A percentile compares a stretch with the other conserved stretches of the same genome.
Conservation (phyloP, 2,888 invertebrate species). For the Gonocerus acuteangulatus region DNA sequence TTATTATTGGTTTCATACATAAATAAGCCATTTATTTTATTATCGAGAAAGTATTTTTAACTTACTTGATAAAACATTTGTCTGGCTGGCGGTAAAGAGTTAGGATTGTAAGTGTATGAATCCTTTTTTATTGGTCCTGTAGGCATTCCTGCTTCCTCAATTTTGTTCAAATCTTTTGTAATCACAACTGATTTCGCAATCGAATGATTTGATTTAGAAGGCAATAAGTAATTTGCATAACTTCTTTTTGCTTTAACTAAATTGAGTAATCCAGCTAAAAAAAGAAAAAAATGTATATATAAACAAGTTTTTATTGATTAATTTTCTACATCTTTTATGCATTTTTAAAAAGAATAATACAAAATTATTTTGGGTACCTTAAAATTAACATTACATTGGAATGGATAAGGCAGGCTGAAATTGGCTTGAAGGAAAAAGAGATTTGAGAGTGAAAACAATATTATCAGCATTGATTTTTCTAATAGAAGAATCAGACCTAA, state of each 20-base stretch:
- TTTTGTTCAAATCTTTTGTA: slow-evolving; percentile 36
- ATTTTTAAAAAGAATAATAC: too few species aligned
- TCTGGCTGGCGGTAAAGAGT: slow-evolving; percentile 66
- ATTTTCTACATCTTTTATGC: too few species aligned
- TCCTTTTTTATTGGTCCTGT: slow-evolving; percentile 45
- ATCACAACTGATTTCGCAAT: slow-evolving; percentile 39
- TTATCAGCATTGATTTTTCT: too few species aligned
- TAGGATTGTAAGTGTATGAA: slow-evolving; percentile 58
- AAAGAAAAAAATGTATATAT: slow-evolving; percentile 22
- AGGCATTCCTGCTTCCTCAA: slow-evolving; percentile 37
- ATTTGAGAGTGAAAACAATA: too few species aligned
- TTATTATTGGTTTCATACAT: too few species aligned
- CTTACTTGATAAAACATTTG: slow-evolving; percentile 83
- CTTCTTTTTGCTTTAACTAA: slow-evolving; percentile 49
- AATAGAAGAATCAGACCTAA: too few species aligned
- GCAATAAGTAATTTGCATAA: slow-evolving; percentile 46
- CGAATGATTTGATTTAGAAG: slow-evolving; percentile 42
- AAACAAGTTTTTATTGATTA: slow-evolving; percentile 11
- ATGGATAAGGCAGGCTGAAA: too few species aligned
- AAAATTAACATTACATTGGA: too few species aligned
- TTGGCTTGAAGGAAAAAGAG: too few species aligned
- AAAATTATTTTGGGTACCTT: too few species aligned
- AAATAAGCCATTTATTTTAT: too few species aligned
- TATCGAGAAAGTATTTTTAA: too few species aligned
- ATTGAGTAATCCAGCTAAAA: slow-evolving; percentile 47